phyloP scores from a whole-genome alignment of 2,113 vertebrate species.

The Tupaia tana region DNA sequence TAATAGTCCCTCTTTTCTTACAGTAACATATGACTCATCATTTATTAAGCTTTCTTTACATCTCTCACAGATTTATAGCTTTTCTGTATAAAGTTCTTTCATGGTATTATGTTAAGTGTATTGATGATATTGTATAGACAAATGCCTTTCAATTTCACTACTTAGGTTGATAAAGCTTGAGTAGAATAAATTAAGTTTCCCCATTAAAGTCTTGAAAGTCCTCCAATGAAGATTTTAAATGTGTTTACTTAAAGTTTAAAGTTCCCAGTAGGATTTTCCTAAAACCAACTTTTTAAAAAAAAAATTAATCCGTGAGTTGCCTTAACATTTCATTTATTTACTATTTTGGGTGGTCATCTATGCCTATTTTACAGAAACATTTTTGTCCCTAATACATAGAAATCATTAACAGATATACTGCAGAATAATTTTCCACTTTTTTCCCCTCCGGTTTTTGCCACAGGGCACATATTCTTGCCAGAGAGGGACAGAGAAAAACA shows the following conservation, averaged over 20 bases:
- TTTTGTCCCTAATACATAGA: background rate
- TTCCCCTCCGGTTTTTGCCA: no score
- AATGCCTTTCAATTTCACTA: background rate
- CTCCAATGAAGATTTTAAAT: background rate
- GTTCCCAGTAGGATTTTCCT: background rate
- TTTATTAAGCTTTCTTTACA: background rate
- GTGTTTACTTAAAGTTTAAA: background rate
- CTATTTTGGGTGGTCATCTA: background rate
- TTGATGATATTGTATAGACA: background rate
- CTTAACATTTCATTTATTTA: background rate
- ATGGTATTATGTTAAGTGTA: background rate
- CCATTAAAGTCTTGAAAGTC: background rate
- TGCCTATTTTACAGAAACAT: background rate
- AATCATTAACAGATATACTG: background rate
- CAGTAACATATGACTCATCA: background rate
- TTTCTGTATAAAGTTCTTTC: background rate
- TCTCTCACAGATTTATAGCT: background rate
- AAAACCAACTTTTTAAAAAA: no score
- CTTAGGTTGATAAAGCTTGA: background rate
- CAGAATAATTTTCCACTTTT: background rate
- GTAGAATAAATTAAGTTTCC: background rate
- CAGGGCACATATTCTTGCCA: no score
- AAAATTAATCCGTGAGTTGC: background rate
- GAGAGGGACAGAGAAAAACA: no score
- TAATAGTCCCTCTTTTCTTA: background rate